Evolutionary conservation across 2,797 vertebrate genomes (phyloP).

Genomic region (Limnodromus scolopaceus): DNA sequence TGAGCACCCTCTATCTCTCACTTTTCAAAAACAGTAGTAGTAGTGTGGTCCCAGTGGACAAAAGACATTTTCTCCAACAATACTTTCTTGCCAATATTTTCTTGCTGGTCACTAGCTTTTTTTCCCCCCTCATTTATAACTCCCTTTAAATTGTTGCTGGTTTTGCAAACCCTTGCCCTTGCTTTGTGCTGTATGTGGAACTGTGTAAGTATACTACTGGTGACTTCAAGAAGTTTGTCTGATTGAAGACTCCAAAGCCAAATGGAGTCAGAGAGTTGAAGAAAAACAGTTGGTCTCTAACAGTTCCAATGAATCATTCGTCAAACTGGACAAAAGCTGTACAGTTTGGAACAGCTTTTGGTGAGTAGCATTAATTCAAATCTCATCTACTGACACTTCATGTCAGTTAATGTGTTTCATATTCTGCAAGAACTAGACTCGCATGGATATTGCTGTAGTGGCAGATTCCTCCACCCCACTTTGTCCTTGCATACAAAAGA

Average conservation of each 20-base stretch:
- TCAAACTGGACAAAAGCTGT: not conserved
- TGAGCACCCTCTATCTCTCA: not conserved
- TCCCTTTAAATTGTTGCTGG: not conserved
- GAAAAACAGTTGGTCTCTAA: not conserved
- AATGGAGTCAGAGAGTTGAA: not conserved
- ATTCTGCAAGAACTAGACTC: not conserved
- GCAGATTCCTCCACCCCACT: fast-evolving
- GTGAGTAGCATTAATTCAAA: not conserved
- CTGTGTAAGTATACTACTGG: not conserved
- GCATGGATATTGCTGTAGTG: fast-evolving
- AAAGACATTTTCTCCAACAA: not conserved
- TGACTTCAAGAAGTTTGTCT: not conserved
- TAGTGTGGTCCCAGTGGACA: not conserved
- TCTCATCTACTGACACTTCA: not conserved
- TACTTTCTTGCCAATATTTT: not conserved
- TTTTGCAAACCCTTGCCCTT: not conserved
- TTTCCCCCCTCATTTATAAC: not conserved
- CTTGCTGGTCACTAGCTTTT: not conserved
- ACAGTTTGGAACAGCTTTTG: not conserved
- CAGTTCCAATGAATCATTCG: not conserved
- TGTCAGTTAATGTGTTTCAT: fast-evolving
- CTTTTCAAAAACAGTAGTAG: not conserved
- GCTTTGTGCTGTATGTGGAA: not conserved
- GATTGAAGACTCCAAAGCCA: not conserved
- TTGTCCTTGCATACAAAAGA: not conserved